Percentiles rank a stretch among this genome's conserved stretches.
Evolutionary conservation across 2,797 vertebrate genomes (phyloP).

Genomic region (Adrianichthys oophorus): DNA sequence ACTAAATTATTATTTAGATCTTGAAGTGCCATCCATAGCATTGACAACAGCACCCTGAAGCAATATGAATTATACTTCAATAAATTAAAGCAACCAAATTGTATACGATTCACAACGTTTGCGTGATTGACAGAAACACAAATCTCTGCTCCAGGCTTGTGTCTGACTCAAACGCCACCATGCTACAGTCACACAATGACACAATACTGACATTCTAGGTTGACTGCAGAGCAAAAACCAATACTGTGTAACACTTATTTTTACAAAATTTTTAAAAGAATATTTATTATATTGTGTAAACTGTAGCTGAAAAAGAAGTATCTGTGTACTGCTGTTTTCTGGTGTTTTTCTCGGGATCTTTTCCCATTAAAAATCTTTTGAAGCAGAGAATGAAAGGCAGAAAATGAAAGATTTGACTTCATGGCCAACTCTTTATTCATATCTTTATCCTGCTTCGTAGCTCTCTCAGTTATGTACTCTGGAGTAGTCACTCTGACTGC

Average conservation of each 20-base stretch:
- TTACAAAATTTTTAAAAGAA: too few species aligned
- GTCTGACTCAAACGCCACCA: too few species aligned
- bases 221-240: too few species aligned
- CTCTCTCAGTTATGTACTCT: constrained; percentile 25
- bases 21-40: not conserved
- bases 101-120: constrained; percentile 5
- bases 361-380: constrained; percentile 21
- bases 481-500: constrained; percentile 33
- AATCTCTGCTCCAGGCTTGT: not conserved
- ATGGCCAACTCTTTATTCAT: constrained; percentile 33
- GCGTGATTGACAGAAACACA: constrained; percentile 11
- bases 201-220: too few species aligned
- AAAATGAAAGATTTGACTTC: constrained; percentile 35
- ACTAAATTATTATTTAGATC: too few species aligned
- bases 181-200: too few species aligned
- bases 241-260: too few species aligned
- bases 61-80: not conserved
- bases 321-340: too few species aligned
- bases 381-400: constrained; percentile 22
- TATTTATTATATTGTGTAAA: too few species aligned
- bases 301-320: too few species aligned
- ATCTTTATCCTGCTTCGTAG: constrained; percentile 4
- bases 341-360: constrained; percentile 12
- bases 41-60: not conserved
- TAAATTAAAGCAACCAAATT: not conserved